phyloP scores from a whole-genome alignment of 2,797 vertebrate genomes.

The Falco naumanni region DNA sequence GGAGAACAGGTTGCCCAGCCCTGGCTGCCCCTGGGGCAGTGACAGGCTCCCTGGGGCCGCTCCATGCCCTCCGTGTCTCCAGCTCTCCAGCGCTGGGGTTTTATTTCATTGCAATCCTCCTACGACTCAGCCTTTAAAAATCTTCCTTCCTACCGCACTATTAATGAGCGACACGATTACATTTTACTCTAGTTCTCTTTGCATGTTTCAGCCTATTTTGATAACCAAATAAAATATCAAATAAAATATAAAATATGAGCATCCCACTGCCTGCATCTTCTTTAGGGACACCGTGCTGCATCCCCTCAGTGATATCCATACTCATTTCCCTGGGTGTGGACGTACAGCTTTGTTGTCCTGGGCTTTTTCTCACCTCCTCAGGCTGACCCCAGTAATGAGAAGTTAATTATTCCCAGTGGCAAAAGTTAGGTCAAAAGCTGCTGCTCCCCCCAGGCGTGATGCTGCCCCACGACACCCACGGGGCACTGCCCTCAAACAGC shows the following conservation, averaged over 20 bases:
- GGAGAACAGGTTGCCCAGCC: not conserved
- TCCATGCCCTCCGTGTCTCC: accelerated
- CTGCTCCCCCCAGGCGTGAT: not conserved
- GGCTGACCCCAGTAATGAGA: constrained; percentile 11
- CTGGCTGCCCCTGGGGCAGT: not conserved
- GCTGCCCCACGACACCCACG: accelerated
- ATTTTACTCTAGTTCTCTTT: not conserved
- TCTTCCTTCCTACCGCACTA: not conserved
- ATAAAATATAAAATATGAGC: not conserved
- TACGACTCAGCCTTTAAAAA: not conserved
- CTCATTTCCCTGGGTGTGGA: not conserved
- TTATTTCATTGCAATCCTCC: not conserved
- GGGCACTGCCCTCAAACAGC: not conserved
- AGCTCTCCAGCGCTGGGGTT: not conserved
- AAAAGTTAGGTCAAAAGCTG: not conserved
- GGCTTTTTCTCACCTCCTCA: not conserved
- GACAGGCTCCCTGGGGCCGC: not conserved
- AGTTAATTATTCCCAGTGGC: constrained; percentile 34
- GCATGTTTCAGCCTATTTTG: not conserved
- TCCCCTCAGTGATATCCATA: not conserved
- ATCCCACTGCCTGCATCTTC: not conserved
- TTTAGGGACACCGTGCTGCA: accelerated
- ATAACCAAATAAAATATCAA: not conserved
- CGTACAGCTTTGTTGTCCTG: not conserved
- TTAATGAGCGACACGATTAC: not conserved